Conservation (phyloP, 2,113 vertebrate species). For the Gambusia affinis region DNA sequence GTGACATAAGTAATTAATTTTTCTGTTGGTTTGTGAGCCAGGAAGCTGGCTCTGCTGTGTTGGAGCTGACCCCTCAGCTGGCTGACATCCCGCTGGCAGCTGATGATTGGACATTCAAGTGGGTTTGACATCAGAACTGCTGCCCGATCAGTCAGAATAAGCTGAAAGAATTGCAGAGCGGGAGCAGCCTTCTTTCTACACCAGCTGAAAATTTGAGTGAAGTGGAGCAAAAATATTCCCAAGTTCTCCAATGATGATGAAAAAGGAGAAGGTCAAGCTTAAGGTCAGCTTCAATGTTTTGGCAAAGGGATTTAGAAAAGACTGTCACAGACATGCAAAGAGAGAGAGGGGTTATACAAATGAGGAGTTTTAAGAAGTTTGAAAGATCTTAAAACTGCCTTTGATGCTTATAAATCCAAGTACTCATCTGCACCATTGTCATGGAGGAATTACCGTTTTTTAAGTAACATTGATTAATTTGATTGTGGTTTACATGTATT, state of each 20-base stretch:
- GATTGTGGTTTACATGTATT: too few species aligned
- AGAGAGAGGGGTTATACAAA: not conserved
- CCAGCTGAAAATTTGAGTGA: constrained; percentile 23
- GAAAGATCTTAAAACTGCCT: too few species aligned
- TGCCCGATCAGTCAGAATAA: constrained; percentile 35
- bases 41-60: constrained; percentile 61
- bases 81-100: constrained; percentile 61
- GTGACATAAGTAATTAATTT: constrained; percentile 62
- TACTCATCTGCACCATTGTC: too few species aligned
- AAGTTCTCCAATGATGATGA: constrained; percentile 48
- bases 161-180: constrained; percentile 29
- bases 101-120: constrained; percentile 56
- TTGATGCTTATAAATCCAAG: too few species aligned
- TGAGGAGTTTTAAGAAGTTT: not conserved
- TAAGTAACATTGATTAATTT: too few species aligned
- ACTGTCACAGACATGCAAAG: not conserved
- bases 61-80: constrained; percentile 60
- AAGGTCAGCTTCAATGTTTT: constrained; percentile 72
- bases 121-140: constrained; percentile 46
- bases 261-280: constrained; percentile 69
- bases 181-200: constrained; percentile 1
- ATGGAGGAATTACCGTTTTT: too few species aligned
- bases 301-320: constrained; percentile 23
- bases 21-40: constrained; percentile 44
- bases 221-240: constrained; percentile 7